phyloP scores from a whole-genome alignment of 2,797 vertebrate genomes.

The Trematomus bernacchii region DNA sequence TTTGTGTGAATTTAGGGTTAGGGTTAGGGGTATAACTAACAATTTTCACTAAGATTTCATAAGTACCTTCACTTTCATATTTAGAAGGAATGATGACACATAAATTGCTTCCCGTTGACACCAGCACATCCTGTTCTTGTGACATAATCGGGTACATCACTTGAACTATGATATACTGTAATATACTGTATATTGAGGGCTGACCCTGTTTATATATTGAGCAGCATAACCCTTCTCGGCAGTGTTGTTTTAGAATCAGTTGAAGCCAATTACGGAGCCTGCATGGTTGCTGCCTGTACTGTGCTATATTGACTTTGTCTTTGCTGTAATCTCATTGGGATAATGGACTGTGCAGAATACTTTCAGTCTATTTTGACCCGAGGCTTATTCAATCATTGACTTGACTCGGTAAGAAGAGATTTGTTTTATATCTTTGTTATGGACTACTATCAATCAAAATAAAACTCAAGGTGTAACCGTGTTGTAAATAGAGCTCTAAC shows the following conservation, averaged over 20 bases:
- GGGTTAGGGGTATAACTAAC: too few relatives aligned
- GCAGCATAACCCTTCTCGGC: not conserved
- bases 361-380: constrained; percentile 42
- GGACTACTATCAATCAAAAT: constrained; percentile 25
- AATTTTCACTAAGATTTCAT: too few relatives aligned
- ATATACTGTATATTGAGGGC: too few relatives aligned
- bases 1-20: too few relatives aligned
- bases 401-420: constrained; percentile 46
- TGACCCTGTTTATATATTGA: too few relatives aligned
- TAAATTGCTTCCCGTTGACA: too few relatives aligned
- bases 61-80: too few relatives aligned
- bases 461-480: constrained; percentile 30
- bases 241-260: not conserved
- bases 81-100: too few relatives aligned
- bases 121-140: too few relatives aligned
- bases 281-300: constrained; percentile 4
- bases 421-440: constrained; percentile 27
- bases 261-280: constrained; percentile 11
- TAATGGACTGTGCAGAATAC: constrained; percentile 52
- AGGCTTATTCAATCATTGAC: constrained; percentile 33
- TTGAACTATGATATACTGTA: too few relatives aligned
- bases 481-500: not conserved
- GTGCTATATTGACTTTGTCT: constrained; percentile 32
- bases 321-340: constrained; percentile 53
- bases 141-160: too few relatives aligned